Percentiles rank a stretch among this genome's conserved stretches.
Evolutionary conservation across 2,113 vertebrate species (phyloP).

Genomic region (Pteropus alecto): DNA sequence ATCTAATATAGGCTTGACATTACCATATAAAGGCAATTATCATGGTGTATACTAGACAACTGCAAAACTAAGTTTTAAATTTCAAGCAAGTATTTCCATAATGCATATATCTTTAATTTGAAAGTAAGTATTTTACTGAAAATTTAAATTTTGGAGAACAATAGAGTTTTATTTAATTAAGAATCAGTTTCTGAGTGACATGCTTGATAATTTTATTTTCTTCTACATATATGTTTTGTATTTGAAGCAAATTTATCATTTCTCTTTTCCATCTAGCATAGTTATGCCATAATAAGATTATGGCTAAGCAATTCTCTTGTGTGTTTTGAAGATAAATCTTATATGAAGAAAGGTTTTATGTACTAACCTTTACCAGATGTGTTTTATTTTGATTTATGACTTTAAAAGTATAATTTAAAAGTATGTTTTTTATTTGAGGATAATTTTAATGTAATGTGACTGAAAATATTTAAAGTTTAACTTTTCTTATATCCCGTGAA

Average conservation of each 20-base stretch:
- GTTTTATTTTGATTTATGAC: neutral
- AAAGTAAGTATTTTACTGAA: constrained; percentile 4
- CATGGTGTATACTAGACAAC: constrained; percentile 13
- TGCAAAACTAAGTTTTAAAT: constrained; percentile 12
- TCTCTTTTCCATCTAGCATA: neutral
- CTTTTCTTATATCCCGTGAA: neutral
- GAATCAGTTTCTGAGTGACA: neutral
- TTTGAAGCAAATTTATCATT: neutral
- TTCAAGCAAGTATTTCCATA: neutral
- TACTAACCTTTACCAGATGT: neutral
- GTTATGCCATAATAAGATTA: neutral
- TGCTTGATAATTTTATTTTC: neutral
- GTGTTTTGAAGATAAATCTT: neutral
- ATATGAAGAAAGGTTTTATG: neutral
- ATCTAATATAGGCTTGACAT: constrained; percentile 58
- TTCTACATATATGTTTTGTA: neutral
- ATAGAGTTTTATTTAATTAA: neutral
- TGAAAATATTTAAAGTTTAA: neutral
- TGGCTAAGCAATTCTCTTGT: neutral
- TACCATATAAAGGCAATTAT: constrained; percentile 49
- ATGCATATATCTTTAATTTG: neutral
- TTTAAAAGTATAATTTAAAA: neutral
- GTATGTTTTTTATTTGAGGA: neutral
- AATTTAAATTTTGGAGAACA: neutral
- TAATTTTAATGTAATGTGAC: neutral